phyloP scores from a whole-genome alignment of 2,888 invertebrate genomes.

The Portevinia maculata region DNA sequence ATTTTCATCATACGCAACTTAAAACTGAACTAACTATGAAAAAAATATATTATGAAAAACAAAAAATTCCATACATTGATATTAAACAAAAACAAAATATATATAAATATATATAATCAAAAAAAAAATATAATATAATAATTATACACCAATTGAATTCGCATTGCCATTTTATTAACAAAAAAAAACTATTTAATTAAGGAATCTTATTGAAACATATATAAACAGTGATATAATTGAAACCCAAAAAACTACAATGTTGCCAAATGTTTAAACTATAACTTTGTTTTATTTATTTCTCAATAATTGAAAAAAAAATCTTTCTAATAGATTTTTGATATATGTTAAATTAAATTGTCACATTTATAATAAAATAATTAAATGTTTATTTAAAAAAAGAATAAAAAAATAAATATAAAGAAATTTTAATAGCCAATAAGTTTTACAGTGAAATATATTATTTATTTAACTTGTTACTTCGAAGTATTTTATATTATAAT shows the following conservation, averaged over 20 bases:
- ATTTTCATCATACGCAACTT: constrained; percentile 45
- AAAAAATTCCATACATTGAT: constrained; percentile 43
- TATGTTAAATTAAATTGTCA: constrained; percentile 55
- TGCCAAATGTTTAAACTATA: constrained; percentile 65
- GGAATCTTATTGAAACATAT: constrained; percentile 21
- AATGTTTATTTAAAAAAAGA: constrained; percentile 51
- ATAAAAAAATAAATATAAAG: constrained; percentile 17
- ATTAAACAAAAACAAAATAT: constrained; percentile 30
- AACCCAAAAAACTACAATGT: constrained; percentile 32
- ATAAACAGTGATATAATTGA: constrained; percentile 56
- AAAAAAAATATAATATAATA: constrained; percentile 18
- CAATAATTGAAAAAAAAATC: constrained; percentile 14
- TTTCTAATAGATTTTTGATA: constrained; percentile 46
- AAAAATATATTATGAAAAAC: constrained; percentile 11
- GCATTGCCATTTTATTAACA: constrained; percentile 62
- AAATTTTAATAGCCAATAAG: constrained; percentile 73
- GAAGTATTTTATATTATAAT: constrained; percentile 69
- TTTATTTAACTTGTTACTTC: constrained; percentile 72
- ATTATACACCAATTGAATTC: constrained; percentile 57
- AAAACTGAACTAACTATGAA: constrained; percentile 54
- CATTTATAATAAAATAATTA: constrained; percentile 52
- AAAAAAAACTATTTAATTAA: constrained; percentile 22
- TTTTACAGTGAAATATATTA: constrained; percentile 73
- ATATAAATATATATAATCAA: constrained; percentile 49
- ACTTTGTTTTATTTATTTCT: constrained; percentile 49